Evolutionary conservation across 2,888 invertebrate genomes (phyloP), one percentile per base, ranked within the genome.

Genomic region (Hypena proboscidalis): DNA sequence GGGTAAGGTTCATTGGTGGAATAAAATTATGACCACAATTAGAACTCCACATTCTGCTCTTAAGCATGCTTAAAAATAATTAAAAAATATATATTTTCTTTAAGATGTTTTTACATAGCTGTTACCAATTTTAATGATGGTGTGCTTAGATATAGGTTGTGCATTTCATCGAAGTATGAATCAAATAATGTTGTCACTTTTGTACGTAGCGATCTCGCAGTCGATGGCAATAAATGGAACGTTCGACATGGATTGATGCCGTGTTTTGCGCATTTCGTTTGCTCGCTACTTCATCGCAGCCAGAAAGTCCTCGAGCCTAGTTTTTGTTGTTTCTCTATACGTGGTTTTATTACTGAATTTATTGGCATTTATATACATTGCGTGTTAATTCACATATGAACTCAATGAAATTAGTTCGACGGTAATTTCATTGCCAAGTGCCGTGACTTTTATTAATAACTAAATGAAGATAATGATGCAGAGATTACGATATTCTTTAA

Each of bases 171-270:
- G n/a, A n/a, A 8, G 8, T 68, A 74, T 62, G 67, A 65, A 75
- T 71, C 68, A 67, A 71, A 75, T 76, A 68, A 70, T 70, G 71
- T 74, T 67, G 68, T 68, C 65, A 47, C 71, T 65, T 74, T 68
- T 67, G 54, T 69, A 63, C 68, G 66, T 67, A 63, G 58, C 61
- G 50, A 51, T 15, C 33, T 34, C 15, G 33, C 30, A 25, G 15
- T 59, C 50, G 58, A 66, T 60, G 68, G 66, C 67, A 73, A 76
- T 70, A 75, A 75, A 75, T 77, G 67, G 65, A 68, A 70, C 67
- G 71, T 7, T 76, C 61, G 55, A 55, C 53, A 70, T 65, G 61
- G 70, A 80, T 78, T 77, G 76, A 80, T 79, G 74, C 68, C 74
- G 71, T 67, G 59, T 59, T 58, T 57, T 17, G 38, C 54, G 61